Conservation (phyloP, 2,113 vertebrate species). For the Nycticryphes semicollaris region DNA sequence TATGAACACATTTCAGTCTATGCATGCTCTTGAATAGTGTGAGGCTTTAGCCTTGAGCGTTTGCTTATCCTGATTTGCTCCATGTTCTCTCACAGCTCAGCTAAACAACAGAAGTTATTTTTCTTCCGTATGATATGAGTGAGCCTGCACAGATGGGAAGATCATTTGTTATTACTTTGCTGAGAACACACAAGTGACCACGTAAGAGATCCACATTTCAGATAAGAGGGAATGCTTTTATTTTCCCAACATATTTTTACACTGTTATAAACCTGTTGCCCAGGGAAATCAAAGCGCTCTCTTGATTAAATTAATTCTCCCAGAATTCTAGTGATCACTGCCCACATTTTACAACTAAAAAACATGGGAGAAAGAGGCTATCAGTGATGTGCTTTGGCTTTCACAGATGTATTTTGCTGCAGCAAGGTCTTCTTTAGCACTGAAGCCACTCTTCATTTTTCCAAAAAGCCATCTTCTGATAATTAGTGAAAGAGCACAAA, state of each 20-base stretch:
- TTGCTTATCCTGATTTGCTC: background rate
- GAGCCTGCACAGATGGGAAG: slow-evolving; percentile 48
- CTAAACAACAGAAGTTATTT: slow-evolving; percentile 63
- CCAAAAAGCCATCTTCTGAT: background rate
- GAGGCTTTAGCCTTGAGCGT: background rate
- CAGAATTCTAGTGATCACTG: background rate
- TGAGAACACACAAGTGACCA: slow-evolving; percentile 35
- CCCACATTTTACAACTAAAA: background rate
- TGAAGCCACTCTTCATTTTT: background rate
- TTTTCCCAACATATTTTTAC: background rate
- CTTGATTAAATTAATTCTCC: background rate
- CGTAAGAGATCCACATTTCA: background rate
- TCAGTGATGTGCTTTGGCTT: background rate
- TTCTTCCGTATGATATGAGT: background rate
- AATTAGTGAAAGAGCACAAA: background rate
- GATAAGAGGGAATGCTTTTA: slow-evolving; percentile 14
- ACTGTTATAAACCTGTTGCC: background rate
- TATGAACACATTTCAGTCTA: background rate
- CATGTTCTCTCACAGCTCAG: slow-evolving; percentile 7
- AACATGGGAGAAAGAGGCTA: background rate
- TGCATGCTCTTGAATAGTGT: background rate
- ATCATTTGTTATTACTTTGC: slow-evolving; percentile 29
- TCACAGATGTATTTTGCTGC: rapidly evolving
- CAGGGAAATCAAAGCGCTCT: background rate
- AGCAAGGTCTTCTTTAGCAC: background rate